Evolutionary conservation across 2,113 vertebrate species (phyloP), one percentile per base, ranked within the genome.

Genomic region (Colossoma macropomum): DNA sequence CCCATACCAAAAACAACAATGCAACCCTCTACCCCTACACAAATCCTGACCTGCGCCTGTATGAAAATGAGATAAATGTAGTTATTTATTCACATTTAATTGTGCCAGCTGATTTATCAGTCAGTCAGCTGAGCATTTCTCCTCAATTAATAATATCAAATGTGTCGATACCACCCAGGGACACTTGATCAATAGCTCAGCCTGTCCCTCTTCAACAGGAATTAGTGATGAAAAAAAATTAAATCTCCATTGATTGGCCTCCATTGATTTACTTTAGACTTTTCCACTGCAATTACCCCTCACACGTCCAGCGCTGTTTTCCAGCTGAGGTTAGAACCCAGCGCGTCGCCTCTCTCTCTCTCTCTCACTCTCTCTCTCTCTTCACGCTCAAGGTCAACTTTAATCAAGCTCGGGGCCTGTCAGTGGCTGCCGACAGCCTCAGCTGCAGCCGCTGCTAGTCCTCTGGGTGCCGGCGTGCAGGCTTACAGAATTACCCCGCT

Each of bases 161-260:
- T 88, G 56, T 91, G 88, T 84, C 87, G 80, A 88, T 89, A 89
- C 84, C 86, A 50, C 79, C 75, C 38, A 41, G 89, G 41, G 66
- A 77, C 80, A 48, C 82, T 87, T 90, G 89, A 92, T 92, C 89
- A 88, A 90, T 89, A 83, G 83, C 88, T 87, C 52, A 56, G 52
- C 80, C 84, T 34, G 17, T 83, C 92, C 79, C 72, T 89, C 87
- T 91, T 34, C 50, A 82, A 89, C 81, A 89, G 89, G 85, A 87
- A 91, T 92, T 79, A 92, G 90, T 81, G 81, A 90, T 92, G 79
- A 74, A 88, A 92, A n/a, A 91, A 92, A 94, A 92, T 92, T 88
- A 86, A 91, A 92, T 84, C 1, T 41, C 21, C 80, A 92, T 94
- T 68, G 90, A 94, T 91, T 78, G 54, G 66, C 69, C 52, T 86